Base-by-base conservation (phyloP, 2,797 vertebrate species). In the Sebastes itinus region DNA sequence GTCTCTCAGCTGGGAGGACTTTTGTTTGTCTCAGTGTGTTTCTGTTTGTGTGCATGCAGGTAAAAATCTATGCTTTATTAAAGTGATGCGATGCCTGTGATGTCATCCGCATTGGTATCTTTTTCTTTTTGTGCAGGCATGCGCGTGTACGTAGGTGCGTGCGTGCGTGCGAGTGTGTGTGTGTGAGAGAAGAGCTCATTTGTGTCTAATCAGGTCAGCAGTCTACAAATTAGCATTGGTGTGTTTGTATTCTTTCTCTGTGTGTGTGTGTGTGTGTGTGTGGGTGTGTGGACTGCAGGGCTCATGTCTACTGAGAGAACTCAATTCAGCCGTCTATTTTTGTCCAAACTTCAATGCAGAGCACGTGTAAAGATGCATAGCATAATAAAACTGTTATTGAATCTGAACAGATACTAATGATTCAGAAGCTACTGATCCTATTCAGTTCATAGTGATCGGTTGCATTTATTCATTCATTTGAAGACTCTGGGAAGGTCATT, bases 201-300 rank as follows among this genome's bases (percentile, higher is more conserved):
- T 87, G 74, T 72, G 78, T 86, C 56, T 87, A 89, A 88, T 88
- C 88, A 87, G 89, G 91, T 89, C 92, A 87, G 87, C 72, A 70
- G 77, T 75, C 81, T 75, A 72, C 69, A 80, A 88, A 89, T 84
- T 77, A 74, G 84, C 60, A 73, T 60, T 55, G 8, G 72, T 62
- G 60, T 83, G 75, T 75, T 61, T 85, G 42, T 72, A 56, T 64
- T 75, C 23, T 72, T 27, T 54, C 6, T 46, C 0, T 46, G 14
- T 42, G 42, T 46, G 42, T 46, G 55, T 10, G 32, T 58, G 35
- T 64, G 27, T 52, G 56, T 30, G 13, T 49, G 32, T 56, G 74
- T 70, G 54, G 69, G 55, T 8, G 32, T 62, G 35, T 64, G 27
- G 61, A 56, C 79, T 82, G 52, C 83, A 75, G 77, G 72, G 75